Conservation (phyloP, 2,797 vertebrate species). For the Diceros bicornis region DNA sequence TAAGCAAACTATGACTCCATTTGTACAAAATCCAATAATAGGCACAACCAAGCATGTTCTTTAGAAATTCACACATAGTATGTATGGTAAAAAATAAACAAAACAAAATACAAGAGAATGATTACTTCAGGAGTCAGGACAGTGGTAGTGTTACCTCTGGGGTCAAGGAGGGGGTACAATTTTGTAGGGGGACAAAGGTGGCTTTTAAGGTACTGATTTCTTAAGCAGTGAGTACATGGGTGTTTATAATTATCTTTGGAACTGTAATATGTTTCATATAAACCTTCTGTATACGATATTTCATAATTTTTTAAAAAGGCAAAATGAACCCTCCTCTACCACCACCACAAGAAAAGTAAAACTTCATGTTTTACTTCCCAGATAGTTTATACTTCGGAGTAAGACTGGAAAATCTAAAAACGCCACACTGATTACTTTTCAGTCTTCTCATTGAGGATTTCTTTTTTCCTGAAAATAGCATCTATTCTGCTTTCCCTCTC, state of each 20-base stretch:
- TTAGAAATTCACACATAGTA: neutral
- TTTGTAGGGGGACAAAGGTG: neutral
- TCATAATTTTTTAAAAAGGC: constrained; percentile 9
- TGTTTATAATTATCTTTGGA: neutral
- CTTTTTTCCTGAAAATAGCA: neutral
- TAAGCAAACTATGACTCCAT: neutral
- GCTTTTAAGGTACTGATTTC: neutral
- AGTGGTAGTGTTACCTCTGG: neutral
- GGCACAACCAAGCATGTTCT: neutral
- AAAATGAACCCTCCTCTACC: neutral
- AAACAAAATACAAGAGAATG: neutral
- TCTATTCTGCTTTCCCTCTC: neutral
- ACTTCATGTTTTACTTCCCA: neutral
- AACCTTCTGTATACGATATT: neutral
- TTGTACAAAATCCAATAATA: neutral
- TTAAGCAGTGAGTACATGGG: neutral
- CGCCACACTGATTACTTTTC: neutral
- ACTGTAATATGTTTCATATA: neutral
- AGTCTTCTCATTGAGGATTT: neutral
- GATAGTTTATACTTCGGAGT: neutral
- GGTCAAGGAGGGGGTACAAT: neutral
- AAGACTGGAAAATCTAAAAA: neutral
- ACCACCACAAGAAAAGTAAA: neutral
- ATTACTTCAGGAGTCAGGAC: neutral
- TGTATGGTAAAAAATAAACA: neutral